Evolutionary conservation across 53 echinoderm and acorn worm genomes (phyloP).

Genomic region (Holothuria scabra): DNA sequence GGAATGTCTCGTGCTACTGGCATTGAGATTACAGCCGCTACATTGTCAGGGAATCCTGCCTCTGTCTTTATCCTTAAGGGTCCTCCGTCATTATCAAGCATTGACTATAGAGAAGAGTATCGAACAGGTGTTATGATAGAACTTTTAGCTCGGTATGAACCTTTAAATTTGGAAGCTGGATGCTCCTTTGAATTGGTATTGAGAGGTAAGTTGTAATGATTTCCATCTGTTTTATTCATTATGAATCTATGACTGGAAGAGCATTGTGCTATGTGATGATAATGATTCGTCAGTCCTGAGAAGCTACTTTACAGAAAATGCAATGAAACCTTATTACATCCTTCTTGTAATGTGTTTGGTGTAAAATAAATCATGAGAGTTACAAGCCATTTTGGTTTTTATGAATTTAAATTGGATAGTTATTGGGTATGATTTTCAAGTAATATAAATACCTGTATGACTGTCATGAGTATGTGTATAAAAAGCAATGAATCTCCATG

Average conservation of each 20-base stretch:
- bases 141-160: not conserved
- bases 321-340: too few relatives aligned
- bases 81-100: not conserved
- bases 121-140: not conserved
- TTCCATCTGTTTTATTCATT: not conserved
- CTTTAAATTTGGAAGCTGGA: not conserved
- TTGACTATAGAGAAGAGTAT: not conserved
- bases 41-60: not conserved
- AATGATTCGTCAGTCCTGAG: too few relatives aligned
- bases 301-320: too few relatives aligned
- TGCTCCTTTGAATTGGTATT: slow-evolving; percentile 7
- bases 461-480: too few relatives aligned
- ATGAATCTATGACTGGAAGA: not conserved
- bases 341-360: too few relatives aligned
- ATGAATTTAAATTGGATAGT: too few relatives aligned
- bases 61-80: slow-evolving; percentile 8
- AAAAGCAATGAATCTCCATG: too few relatives aligned
- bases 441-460: too few relatives aligned
- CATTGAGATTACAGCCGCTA: slow-evolving; percentile 5
- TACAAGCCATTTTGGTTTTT: too few relatives aligned
- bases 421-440: too few relatives aligned
- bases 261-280: not conserved
- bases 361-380: too few relatives aligned
- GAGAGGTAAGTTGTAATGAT: not conserved
- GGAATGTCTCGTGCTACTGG: not conserved